A percentile compares a stretch with the other conserved stretches of the same genome.
Evolutionary conservation across 2,113 vertebrate genomes (phyloP).

Genomic region (Ameiurus melas): DNA sequence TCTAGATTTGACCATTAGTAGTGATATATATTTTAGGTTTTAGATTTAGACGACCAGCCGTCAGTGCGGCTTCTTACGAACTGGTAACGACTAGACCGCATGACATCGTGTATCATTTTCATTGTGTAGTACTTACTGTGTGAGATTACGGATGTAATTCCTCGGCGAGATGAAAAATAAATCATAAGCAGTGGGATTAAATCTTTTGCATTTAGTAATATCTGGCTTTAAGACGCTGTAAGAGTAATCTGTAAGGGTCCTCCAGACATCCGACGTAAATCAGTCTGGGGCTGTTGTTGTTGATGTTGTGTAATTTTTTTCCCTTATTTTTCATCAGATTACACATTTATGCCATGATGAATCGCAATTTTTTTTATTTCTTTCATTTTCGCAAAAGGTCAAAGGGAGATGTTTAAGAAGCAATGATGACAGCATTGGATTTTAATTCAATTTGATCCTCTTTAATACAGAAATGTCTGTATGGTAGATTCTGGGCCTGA

Average conservation of each 20-base stretch:
- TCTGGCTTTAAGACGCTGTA: constrained; percentile 75
- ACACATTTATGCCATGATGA: constrained; percentile 72
- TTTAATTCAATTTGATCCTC: constrained; percentile 57
- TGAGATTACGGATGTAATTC: constrained; percentile 84
- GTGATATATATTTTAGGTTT: neutral
- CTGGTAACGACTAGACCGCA: neutral
- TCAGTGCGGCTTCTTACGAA: neutral
- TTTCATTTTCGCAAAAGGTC: constrained; percentile 55
- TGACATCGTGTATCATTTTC: constrained; percentile 22
- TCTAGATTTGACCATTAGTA: neutral
- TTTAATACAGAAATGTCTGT: constrained; percentile 60
- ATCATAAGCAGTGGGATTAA: constrained; percentile 84
- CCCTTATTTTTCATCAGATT: constrained; percentile 80
- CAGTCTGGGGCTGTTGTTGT: constrained; percentile 55
- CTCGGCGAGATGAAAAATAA: constrained; percentile 70
- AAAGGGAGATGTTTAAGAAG: constrained; percentile 66
- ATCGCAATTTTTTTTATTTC: constrained; percentile 57
- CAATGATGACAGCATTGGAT: constrained; percentile 61
- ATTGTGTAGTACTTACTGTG: constrained; percentile 25
- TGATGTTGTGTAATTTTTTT: no score
- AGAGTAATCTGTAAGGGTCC: constrained; percentile 70
- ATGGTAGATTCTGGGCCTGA: constrained; percentile 48
- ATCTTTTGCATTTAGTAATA: constrained; percentile 89
- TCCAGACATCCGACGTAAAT: constrained; percentile 79
- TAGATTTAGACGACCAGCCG: neutral